Conservation (phyloP, 2,888 invertebrate species). For the Quadriops clusia region DNA sequence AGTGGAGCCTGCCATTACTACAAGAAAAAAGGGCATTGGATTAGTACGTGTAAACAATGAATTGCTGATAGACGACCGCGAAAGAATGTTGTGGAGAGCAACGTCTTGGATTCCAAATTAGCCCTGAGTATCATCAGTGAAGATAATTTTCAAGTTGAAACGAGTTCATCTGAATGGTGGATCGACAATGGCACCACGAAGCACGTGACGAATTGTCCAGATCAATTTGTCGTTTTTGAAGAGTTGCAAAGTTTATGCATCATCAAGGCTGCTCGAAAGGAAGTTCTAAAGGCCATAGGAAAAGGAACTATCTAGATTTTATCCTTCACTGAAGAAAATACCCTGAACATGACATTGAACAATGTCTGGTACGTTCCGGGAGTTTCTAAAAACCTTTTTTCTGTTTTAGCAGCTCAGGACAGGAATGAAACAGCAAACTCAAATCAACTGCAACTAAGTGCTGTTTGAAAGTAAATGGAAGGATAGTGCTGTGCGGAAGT, state of each 20-base stretch:
- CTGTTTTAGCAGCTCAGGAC: constrained; percentile 19
- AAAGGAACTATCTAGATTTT: constrained; percentile 10
- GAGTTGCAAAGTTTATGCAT: constrained; percentile 20
- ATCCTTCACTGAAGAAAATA: constrained; percentile 4
- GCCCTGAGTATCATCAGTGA: constrained; percentile 10
- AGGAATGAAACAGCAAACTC: constrained; percentile 12
- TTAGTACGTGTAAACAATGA: constrained; percentile 17
- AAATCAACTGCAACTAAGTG: constrained; percentile 11
- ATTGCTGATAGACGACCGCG: constrained; percentile 19
- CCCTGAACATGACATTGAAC: constrained; percentile 11
- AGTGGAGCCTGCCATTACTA: constrained; percentile 19
- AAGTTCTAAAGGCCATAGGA: constrained; percentile 14
- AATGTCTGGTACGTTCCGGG: constrained; percentile 21
- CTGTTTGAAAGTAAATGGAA: no score
- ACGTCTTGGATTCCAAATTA: constrained; percentile 6
- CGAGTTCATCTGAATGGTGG: constrained; percentile 19
- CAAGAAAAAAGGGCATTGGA: constrained; percentile 16
- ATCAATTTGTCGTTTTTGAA: constrained; percentile 14
- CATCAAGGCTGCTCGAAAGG: constrained; percentile 18
- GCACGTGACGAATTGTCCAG: constrained; percentile 20
- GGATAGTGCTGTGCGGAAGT: background rate
- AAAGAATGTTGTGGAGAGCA: constrained; percentile 6
- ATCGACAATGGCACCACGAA: constrained; percentile 26
- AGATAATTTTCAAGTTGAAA: constrained; percentile 13
- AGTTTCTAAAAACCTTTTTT: constrained; percentile 21